These are phyloP conservation scores for Eueremaeus valkanovi DNA, from an alignment of 2,888 invertebrate genomes.

Conservation along the genomic window DNA sequence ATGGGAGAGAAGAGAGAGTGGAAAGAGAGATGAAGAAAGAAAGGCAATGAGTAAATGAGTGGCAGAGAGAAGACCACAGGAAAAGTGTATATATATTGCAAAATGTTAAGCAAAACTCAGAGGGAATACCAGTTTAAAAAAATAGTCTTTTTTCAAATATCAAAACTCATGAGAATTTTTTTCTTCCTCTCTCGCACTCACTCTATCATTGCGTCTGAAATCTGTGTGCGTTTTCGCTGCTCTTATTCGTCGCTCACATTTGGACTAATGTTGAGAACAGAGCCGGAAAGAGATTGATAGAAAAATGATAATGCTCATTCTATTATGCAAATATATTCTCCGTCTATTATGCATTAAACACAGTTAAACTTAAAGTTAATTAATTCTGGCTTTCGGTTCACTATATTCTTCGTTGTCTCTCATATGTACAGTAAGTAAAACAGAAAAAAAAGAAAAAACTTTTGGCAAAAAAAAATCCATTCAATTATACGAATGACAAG, in stretches of 20 bases:
- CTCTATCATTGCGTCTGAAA: not conserved
- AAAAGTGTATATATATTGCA: not conserved
- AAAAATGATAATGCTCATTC: no score
- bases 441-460: no score
- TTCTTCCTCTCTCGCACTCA: no score
- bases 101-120: not conserved
- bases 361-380: no score
- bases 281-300: no score
- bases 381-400: no score
- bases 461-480: no score
- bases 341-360: no score
- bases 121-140: not conserved
- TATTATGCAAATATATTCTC: no score
- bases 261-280: not conserved
- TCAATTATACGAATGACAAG: no score
- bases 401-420: no score
- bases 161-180: constrained; percentile 12
- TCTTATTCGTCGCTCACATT: not conserved
- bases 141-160: not conserved
- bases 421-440: no score
- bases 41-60: not conserved
- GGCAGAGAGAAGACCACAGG: not conserved
- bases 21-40: not conserved
- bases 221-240: not conserved
- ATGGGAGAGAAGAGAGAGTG: not conserved